Percentiles rank a stretch among this genome's conserved stretches.
These are phyloP conservation scores for Drosophila pegasa DNA, from an alignment of 2,888 invertebrate species.

Conservation along the genomic window DNA sequence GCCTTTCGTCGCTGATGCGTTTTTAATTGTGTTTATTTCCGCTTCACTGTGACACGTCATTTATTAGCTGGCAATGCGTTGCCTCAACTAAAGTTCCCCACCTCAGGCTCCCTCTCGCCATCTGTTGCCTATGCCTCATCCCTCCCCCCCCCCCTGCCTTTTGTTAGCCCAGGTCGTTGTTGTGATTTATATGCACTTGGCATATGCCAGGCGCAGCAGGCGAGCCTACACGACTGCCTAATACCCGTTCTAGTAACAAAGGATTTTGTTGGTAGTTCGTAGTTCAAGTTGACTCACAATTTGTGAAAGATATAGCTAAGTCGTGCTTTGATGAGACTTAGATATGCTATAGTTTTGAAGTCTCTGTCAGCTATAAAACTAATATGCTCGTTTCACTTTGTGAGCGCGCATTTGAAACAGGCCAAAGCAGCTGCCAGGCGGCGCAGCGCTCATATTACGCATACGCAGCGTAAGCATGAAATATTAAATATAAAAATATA, in stretches of 20 bases:
- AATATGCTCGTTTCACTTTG: not conserved
- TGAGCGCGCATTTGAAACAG: not conserved
- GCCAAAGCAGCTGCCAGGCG: conserved; percentile 14
- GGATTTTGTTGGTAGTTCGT: too few relatives aligned
- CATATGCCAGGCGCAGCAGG: conserved; percentile 11
- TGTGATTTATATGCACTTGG: conserved; percentile 57
- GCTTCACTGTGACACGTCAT: conserved; percentile 74
- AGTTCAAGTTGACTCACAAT: too few relatives aligned
- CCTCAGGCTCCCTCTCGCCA: too few relatives aligned
- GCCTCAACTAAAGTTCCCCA: not conserved
- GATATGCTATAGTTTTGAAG: too few relatives aligned
- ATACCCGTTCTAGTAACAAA: not conserved
- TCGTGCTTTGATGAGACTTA: too few relatives aligned
- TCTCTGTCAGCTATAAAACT: not conserved
- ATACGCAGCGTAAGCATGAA: conserved; percentile 46
- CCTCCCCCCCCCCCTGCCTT: conserved; percentile 5
- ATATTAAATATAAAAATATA: conserved; percentile 1
- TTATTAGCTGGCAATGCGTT: conserved; percentile 61
- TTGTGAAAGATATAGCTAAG: too few relatives aligned
- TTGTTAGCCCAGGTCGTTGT: conserved; percentile 47
- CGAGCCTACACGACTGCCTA: not conserved
- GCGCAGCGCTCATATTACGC: conserved; percentile 39
- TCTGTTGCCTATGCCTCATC: not conserved
- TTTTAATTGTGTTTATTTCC: conserved; percentile 82
- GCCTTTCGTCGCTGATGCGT: conserved; percentile 72